A percentile compares a stretch with the other conserved stretches of the same genome.
Evolutionary conservation across 2,888 invertebrate genomes (phyloP).

Genomic region (Margaritifera margaritifera): DNA sequence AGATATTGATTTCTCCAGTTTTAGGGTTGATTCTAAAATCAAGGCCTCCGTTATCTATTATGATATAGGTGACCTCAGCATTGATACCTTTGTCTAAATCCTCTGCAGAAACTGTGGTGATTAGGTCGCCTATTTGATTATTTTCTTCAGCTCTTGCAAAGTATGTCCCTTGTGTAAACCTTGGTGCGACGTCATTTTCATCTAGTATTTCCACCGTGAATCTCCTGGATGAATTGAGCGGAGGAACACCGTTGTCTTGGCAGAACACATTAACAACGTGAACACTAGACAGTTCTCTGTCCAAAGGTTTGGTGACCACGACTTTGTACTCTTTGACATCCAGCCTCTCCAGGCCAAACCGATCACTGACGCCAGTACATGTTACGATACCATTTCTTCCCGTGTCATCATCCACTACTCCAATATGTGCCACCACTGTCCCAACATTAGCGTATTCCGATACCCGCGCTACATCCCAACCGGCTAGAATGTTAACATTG

Average conservation of each 20-base stretch:
- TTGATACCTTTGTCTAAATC: conserved; percentile 77
- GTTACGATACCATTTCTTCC: conserved; percentile 87
- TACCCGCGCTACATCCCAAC: conserved; percentile 72
- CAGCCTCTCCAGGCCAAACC: conserved; percentile 47
- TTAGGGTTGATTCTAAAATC: conserved; percentile 13
- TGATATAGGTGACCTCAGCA: conserved; percentile 34
- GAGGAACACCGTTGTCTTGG: conserved; percentile 75
- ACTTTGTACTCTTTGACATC: conserved; percentile 57
- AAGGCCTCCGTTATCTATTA: conserved; percentile 79
- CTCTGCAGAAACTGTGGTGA: conserved; percentile 86
- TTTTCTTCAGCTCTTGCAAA: conserved; percentile 39
- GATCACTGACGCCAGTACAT: conserved; percentile 34
- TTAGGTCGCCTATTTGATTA: conserved; percentile 71
- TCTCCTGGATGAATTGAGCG: conserved; percentile 29
- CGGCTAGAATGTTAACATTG: conserved; percentile 45
- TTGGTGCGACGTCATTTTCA: conserved; percentile 93
- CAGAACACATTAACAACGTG: conserved; percentile 74
- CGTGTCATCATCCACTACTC: conserved; percentile 86
- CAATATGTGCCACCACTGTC: conserved; percentile 81
- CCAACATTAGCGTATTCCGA: conserved; percentile 90
- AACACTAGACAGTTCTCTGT: conserved; percentile 41
- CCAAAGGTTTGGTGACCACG: conserved; percentile 73
- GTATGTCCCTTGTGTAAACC: conserved; percentile 77
- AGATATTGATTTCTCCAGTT: conserved; percentile 35
- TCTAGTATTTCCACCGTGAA: conserved; percentile 78